phyloP scores from a whole-genome alignment of 2,113 vertebrate species.

The Thalassoma bifasciatum region DNA sequence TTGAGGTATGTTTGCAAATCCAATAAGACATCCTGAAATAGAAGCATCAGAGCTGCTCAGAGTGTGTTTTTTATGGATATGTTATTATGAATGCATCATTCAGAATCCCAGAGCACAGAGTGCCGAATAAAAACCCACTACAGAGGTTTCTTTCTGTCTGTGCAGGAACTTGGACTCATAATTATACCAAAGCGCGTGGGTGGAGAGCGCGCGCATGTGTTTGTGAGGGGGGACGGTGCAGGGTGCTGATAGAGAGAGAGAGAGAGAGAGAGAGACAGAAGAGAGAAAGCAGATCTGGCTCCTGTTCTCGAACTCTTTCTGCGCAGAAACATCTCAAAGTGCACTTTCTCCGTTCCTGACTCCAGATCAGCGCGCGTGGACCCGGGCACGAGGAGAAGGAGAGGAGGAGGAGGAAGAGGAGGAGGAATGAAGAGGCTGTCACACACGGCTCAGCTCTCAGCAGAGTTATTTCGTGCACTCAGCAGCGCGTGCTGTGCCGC shows the following conservation, averaged over 20 bases:
- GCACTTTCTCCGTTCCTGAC: not conserved
- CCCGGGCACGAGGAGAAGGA: not conserved
- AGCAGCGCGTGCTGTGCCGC: not conserved
- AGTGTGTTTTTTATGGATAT: too few species aligned
- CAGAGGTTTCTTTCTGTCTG: not conserved
- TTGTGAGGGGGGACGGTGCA: not conserved
- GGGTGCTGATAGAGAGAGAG: not conserved
- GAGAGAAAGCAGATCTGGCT: not conserved
- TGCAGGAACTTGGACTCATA: constrained; percentile 41
- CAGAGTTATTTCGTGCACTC: constrained; percentile 13
- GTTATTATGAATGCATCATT: not conserved
- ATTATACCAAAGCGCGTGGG: constrained; percentile 72
- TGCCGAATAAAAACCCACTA: not conserved
- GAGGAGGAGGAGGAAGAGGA: not conserved
- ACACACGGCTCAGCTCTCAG: constrained; percentile 9
- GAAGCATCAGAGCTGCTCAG: too few species aligned
- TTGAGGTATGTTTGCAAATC: too few species aligned
- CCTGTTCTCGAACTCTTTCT: not conserved
- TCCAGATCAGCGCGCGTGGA: constrained; percentile 21
- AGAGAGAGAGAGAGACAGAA: not conserved
- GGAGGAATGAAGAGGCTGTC: constrained; percentile 13
- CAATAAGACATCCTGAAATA: too few species aligned
- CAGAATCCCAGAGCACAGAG: not conserved
- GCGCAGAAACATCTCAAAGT: not conserved
- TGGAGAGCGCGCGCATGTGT: constrained; percentile 55